phyloP scores from a whole-genome alignment of 2,113 vertebrate species.

The Tetraodon nigroviridis region DNA sequence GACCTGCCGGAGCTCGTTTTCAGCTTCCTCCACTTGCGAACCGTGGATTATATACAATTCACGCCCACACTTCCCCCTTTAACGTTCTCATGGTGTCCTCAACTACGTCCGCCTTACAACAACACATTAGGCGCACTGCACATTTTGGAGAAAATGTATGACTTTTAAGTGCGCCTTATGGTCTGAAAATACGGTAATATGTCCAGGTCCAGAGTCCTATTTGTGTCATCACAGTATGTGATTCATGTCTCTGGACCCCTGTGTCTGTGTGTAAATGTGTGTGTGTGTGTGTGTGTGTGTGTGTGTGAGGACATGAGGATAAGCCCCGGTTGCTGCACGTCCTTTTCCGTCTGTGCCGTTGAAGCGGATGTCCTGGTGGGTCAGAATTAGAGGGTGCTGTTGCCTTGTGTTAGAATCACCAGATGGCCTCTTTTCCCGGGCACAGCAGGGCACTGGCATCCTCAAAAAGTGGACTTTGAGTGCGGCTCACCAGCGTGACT shows the following conservation, averaged over 20 bases:
- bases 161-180: no score
- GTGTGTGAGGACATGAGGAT: conserved; percentile 10
- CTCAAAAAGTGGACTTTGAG: conserved; percentile 52
- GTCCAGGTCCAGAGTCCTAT: not conserved
- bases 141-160: no score
- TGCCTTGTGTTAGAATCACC: conserved; percentile 51
- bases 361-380: conserved; percentile 54
- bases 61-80: no score
- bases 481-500: conserved; percentile 29
- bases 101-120: no score
- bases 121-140: no score
- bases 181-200: no score
- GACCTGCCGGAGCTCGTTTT: no score
- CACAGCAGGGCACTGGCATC: conserved; percentile 42
- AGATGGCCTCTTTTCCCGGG: conserved; percentile 61
- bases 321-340: conserved; percentile 18
- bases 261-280: no score
- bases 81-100: no score
- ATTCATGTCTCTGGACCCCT: not conserved
- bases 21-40: no score
- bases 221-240: conserved; percentile 4
- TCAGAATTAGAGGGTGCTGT: conserved; percentile 44
- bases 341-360: conserved; percentile 38
- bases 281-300: no score
- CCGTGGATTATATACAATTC: no score